Percentiles rank a stretch among this genome's conserved stretches.
phyloP scores from a whole-genome alignment of 2,113 vertebrate species.

The Dipodomys stephensi region DNA sequence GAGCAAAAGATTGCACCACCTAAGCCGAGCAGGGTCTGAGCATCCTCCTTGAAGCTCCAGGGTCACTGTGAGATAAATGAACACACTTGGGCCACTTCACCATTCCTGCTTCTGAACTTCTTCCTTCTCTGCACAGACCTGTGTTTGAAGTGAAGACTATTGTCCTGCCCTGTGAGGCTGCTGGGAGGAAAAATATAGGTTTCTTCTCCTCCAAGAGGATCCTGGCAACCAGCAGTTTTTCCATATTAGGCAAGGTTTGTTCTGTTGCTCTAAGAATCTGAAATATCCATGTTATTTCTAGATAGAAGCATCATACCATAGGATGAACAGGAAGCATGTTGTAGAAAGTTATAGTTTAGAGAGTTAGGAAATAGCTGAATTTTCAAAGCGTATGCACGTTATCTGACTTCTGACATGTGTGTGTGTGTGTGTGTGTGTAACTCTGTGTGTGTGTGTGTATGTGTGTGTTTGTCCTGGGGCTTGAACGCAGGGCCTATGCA shows the following conservation, averaged over 20 bases:
- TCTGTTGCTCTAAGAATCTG: slow-evolving; percentile 9
- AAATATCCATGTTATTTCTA: slow-evolving; percentile 31
- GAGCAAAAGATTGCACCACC: neutral
- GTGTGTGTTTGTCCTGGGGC: too few relatives aligned
- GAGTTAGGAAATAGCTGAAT: slow-evolving; percentile 6
- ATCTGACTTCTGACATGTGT: neutral
- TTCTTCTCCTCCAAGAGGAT: neutral
- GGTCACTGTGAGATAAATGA: neutral
- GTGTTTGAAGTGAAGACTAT: neutral
- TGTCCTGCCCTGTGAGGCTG: neutral
- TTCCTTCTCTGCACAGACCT: neutral
- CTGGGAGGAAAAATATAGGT: neutral
- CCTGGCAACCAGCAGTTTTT: neutral
- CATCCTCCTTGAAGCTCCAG: neutral
- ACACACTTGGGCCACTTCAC: rapidly evolving
- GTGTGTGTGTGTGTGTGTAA: neutral
- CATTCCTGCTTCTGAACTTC: neutral
- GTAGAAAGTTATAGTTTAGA: neutral
- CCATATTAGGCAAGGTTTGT: neutral
- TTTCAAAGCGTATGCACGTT: neutral
- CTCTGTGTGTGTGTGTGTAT: too few relatives aligned
- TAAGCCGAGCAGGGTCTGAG: neutral
- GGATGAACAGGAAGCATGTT: neutral
- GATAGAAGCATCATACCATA: neutral
- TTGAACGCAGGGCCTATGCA: too few relatives aligned